A percentile compares a stretch with the other conserved stretches of the same genome.
phyloP scores from a whole-genome alignment of 2,888 invertebrate genomes.

The Xanthia togata region DNA sequence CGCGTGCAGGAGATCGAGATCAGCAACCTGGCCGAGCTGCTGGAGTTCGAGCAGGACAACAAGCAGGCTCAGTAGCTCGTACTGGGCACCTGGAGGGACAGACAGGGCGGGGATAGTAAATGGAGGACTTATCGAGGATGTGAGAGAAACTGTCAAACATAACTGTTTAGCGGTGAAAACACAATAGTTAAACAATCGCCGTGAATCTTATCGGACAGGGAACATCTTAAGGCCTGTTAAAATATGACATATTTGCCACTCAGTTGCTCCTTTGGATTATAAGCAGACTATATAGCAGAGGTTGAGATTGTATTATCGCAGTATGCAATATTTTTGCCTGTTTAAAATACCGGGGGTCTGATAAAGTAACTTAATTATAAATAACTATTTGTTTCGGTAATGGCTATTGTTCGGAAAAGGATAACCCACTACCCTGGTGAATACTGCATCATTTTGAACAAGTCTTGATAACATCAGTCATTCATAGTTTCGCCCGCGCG shows the following conservation, averaged over 20 bases:
- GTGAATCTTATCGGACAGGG: background rate
- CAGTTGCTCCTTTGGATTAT: background rate
- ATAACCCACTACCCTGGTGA: background rate
- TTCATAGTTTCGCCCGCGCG: background rate
- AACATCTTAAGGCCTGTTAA: background rate
- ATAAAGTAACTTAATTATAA: background rate
- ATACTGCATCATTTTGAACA: background rate
- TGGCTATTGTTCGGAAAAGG: background rate
- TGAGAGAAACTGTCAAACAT: background rate
- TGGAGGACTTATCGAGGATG: background rate
- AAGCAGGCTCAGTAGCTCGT: slow-evolving; percentile 35
- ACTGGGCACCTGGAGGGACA: background rate
- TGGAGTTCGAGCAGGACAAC: slow-evolving; percentile 84
- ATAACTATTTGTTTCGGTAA: background rate
- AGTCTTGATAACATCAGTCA: background rate
- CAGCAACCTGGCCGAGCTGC: slow-evolving; percentile 92
- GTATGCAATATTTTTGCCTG: slow-evolving; percentile 20
- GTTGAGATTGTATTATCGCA: background rate
- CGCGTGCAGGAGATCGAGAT: slow-evolving; percentile 94
- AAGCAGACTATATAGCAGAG: slow-evolving; percentile 40
- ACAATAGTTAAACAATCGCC: background rate
- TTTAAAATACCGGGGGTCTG: background rate
- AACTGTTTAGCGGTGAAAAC: background rate
- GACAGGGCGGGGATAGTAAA: background rate
- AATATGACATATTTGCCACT: background rate